A percentile compares a stretch with the other conserved stretches of the same genome.
These are phyloP conservation scores for Myanophis thanlyinensis DNA, from an alignment of 2,113 vertebrate genomes.

Conservation along the genomic window DNA sequence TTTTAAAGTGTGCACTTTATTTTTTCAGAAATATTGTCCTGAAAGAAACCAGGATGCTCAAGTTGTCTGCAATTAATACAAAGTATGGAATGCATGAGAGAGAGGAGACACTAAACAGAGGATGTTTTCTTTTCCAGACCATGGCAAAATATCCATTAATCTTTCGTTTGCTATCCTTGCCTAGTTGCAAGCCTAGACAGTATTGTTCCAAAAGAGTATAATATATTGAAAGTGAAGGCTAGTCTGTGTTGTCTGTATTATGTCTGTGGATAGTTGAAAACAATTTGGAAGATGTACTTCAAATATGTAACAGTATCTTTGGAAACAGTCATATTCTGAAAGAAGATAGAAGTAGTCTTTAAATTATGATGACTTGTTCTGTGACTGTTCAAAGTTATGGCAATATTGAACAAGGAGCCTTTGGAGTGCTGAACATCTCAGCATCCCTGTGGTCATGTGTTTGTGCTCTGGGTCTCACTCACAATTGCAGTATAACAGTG, in stretches of 20 bases:
- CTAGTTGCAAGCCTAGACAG: background rate
- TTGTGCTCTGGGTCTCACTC: background rate
- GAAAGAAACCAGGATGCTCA: background rate
- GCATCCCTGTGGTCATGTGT: background rate
- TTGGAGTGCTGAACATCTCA: background rate
- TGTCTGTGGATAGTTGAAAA: background rate
- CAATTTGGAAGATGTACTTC: background rate
- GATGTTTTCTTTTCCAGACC: background rate
- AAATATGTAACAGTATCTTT: background rate
- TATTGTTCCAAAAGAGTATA: background rate
- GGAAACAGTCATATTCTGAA: background rate
- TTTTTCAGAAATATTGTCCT: background rate
- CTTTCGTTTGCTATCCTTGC: background rate
- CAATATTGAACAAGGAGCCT: background rate
- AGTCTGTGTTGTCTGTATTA: background rate
- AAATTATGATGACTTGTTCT: background rate
- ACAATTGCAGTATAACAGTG: background rate
- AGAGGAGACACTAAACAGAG: background rate
- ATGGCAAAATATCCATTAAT: background rate
- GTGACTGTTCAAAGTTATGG: background rate
- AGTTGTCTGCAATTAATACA: background rate
- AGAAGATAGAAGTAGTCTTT: background rate
- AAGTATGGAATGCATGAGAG: background rate
- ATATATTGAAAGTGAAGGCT: background rate
- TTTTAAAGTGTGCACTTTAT: background rate